A percentile compares a stretch with the other conserved stretches of the same genome.
Evolutionary conservation across 35 echinoderm and acorn worm species (phyloP).

Genomic region (Diadema setosum): DNA sequence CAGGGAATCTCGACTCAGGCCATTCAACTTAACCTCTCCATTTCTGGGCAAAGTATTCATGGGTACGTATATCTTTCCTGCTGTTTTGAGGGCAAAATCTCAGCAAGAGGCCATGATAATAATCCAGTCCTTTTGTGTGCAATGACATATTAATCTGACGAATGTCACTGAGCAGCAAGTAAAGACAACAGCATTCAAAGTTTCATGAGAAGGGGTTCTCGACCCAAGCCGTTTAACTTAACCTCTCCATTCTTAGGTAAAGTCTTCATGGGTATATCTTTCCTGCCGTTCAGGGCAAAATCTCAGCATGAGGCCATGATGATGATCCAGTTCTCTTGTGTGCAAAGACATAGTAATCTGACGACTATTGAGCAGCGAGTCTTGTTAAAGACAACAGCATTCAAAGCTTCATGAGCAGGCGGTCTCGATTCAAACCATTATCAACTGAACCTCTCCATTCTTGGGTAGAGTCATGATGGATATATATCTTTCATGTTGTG

Average conservation of each 20-base stretch:
- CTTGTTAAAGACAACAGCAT: not conserved
- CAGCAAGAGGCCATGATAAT: not conserved
- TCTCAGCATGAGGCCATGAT: not conserved
- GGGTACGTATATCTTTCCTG: not conserved
- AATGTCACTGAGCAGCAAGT: not conserved
- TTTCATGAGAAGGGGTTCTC: conserved; percentile 10
- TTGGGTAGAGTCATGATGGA: not conserved
- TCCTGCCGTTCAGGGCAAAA: not conserved
- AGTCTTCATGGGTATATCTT: not conserved
- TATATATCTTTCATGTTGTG: not conserved
- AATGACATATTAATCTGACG: not conserved
- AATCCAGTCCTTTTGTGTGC: not conserved
- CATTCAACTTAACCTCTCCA: not conserved
- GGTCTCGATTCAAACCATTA: conserved; percentile 11
- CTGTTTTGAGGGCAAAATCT: not conserved
- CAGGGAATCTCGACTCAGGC: not conserved
- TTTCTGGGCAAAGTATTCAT: not conserved
- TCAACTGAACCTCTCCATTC: not conserved
- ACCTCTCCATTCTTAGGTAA: not conserved
- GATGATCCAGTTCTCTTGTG: not conserved
- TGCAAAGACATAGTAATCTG: not conserved
- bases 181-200: not conserved
- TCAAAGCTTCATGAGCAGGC: conserved; percentile 2
- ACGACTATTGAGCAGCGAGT: not conserved
- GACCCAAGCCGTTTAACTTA: not conserved